Evolutionary conservation across 2,113 vertebrate genomes (phyloP).

Genomic region (Otocyon megalotis): DNA sequence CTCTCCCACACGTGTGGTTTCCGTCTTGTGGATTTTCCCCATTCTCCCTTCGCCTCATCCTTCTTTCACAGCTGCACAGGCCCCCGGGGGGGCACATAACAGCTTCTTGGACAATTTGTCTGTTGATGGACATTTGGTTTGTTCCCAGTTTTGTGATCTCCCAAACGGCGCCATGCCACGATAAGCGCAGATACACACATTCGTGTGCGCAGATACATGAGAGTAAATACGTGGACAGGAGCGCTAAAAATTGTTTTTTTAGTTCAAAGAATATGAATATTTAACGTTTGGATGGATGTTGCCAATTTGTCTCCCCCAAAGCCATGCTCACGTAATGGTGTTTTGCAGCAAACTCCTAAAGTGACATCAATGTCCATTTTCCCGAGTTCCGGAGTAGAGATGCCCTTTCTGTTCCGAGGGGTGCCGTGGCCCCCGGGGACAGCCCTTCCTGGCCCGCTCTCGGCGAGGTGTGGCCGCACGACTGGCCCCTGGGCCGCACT

Average conservation of each 20-base stretch:
- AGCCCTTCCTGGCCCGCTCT: too few relatives aligned
- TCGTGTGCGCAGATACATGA: neutral
- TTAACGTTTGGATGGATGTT: neutral
- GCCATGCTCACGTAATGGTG: neutral
- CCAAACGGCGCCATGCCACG: neutral
- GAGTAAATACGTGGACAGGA: neutral
- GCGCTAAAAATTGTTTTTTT: neutral
- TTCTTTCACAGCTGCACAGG: neutral
- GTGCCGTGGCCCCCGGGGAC: too few relatives aligned
- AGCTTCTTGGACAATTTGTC: neutral
- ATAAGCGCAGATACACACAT: neutral
- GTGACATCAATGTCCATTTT: neutral
- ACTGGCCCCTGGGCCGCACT: too few relatives aligned
- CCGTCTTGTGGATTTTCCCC: too few relatives aligned
- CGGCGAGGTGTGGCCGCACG: too few relatives aligned
- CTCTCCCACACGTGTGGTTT: too few relatives aligned
- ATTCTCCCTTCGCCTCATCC: neutral
- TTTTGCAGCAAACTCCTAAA: neutral
- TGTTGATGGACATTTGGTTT: neutral
- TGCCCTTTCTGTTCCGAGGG: neutral
- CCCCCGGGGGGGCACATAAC: neutral
- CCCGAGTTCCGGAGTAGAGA: neutral
- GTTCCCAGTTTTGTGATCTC: neutral
- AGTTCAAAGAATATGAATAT: neutral
- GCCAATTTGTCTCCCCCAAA: neutral